Base-by-base conservation (phyloP, 2,113 vertebrate species). In the Buteo buteo region DNA sequence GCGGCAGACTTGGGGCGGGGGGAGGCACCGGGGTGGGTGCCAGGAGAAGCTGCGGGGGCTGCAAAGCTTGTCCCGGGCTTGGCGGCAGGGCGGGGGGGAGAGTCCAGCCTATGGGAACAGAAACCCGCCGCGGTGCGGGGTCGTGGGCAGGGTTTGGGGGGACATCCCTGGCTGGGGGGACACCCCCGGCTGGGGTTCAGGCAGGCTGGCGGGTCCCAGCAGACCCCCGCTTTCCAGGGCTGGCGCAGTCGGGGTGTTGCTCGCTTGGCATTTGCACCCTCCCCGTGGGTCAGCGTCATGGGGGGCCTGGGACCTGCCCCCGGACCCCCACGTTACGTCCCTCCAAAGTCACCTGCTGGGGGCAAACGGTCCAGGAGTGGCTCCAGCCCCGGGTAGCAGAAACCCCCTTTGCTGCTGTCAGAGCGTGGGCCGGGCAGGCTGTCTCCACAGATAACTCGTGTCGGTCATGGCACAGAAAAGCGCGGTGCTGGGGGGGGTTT, bases 301-400 rank as follows among this genome's bases (percentile, higher is more conserved):
- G 52, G 52, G 55, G 62, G 16, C 5, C 7, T 0, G 57, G 28
- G 5, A 66, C 31, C 31, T 58, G 40, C 55, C 54, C 55, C 1
- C 0, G 0, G 42, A 32, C 57, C 16, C 0, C 76, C 7, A 3
- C 0, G 4, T 45, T 66, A 12, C 45, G 16, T 19, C 69, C 25
- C 45, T 29, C 90, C 42, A 5, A 7, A 47, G 64, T 49, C 73
- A 14, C 24, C 15, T 20, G 25, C 20, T 0, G 2, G 44, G 84
- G 65, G 10, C 24, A 50, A 67, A 28, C 0, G 8, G 8, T 4
- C n/a, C 1, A 2, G 36, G 74, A 31, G 49, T 1, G 0, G 50
- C 79, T 47, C 44, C 69, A 42, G 69, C 52, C 19, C 47, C 1
- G 0, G 28, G 42, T 3, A 87, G 13, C 21, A 50, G n/a, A 25